A percentile compares a stretch with the other conserved stretches of the same genome.
These are phyloP conservation scores for Apamea epomidion DNA, from an alignment of 2,888 invertebrate genomes.

Conservation along the genomic window DNA sequence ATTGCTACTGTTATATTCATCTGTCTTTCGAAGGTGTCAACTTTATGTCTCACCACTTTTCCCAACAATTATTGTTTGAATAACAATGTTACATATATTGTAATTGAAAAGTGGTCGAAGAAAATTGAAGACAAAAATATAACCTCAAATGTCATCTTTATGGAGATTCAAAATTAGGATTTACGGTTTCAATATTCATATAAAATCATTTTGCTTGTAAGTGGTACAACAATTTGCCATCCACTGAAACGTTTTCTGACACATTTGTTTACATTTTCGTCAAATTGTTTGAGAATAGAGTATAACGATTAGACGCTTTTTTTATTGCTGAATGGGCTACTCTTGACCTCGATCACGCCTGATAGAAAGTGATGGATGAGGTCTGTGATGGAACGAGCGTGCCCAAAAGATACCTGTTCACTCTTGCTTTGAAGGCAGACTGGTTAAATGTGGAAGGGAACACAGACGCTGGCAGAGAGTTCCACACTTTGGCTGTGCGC, in stretches of 20 bases:
- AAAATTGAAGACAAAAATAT: neutral
- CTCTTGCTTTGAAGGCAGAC: too few relatives aligned
- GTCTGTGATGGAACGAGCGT: too few relatives aligned
- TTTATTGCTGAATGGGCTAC: too few relatives aligned
- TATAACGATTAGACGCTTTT: neutral
- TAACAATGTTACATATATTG: neutral
- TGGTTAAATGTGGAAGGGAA: too few relatives aligned
- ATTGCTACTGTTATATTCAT: neutral
- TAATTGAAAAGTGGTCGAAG: neutral
- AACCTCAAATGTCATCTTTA: neutral
- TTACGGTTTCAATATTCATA: neutral
- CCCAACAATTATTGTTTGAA: neutral
- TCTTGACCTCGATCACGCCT: too few relatives aligned
- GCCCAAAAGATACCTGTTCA: too few relatives aligned
- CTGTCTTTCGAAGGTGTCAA: neutral
- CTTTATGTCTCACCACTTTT: neutral
- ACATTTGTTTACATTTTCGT: constrained; percentile 12
- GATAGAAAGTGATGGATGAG: too few relatives aligned
- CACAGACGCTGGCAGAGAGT: too few relatives aligned
- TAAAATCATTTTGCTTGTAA: neutral
- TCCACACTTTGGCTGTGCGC: too few relatives aligned
- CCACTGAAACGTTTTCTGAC: too few relatives aligned
- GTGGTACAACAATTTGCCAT: neutral
- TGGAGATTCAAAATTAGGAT: neutral
- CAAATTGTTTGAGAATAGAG: constrained; percentile 10